A percentile compares a stretch with the other conserved stretches of the same genome.
Conservation (phyloP, 2,888 invertebrate genomes). For the Alloplasta piceator region DNA sequence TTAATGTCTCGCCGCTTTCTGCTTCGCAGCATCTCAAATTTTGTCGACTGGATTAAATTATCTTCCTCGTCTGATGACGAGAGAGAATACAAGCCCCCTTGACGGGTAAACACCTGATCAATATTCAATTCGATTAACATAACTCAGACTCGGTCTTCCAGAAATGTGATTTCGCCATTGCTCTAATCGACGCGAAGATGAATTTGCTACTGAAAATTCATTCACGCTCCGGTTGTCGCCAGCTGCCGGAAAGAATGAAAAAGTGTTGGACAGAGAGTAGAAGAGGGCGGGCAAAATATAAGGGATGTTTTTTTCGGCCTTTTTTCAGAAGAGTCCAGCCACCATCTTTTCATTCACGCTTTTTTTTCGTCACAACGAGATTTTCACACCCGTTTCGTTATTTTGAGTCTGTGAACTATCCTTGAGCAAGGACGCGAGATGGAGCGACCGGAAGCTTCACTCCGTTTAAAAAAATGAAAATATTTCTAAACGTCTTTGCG, state of each 20-base stretch:
- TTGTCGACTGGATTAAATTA: too few relatives aligned
- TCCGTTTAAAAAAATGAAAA: constrained; percentile 37
- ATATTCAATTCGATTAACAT: constrained; percentile 75
- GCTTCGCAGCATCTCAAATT: too few relatives aligned
- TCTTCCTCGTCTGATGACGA: constrained; percentile 4
- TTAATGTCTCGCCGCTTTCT: too few relatives aligned
- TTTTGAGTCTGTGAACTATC: constrained; percentile 13
- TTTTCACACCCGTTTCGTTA: constrained; percentile 73
- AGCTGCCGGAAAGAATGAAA: constrained; percentile 72
- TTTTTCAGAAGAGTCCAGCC: constrained; percentile 30
- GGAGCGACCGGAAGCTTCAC: constrained; percentile 61
- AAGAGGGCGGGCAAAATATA: neutral
- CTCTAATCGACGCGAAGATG: neutral
- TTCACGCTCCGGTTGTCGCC: constrained; percentile 72
- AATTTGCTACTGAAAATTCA: constrained; percentile 54
- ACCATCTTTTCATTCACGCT: constrained; percentile 29
- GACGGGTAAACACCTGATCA: constrained; percentile 72
- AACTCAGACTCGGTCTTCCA: constrained; percentile 76
- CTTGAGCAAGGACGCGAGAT: constrained; percentile 29
- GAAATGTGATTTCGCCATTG: constrained; percentile 73
- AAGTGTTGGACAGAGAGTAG: neutral
- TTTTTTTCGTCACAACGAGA: constrained; percentile 68
- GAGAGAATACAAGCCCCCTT: neutral
- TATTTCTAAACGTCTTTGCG: neutral
- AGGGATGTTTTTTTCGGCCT: constrained; percentile 46